Evolutionary conservation across 2,797 vertebrate genomes (phyloP).

Genomic region (Chanos chanos): DNA sequence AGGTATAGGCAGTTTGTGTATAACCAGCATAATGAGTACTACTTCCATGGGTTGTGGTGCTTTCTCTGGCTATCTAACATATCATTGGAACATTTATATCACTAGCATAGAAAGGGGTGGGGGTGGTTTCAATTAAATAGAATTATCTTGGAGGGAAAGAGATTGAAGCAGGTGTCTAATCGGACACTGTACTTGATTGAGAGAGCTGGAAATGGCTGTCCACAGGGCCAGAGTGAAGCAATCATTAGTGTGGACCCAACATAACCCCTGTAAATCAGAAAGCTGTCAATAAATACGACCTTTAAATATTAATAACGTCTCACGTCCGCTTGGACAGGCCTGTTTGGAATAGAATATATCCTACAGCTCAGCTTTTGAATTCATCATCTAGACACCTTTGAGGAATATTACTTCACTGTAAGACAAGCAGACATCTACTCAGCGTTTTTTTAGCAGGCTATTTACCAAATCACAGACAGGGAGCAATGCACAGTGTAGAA

Average conservation of each 20-base stretch:
- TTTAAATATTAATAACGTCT: conserved; percentile 68
- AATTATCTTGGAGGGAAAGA: not conserved
- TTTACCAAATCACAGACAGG: conserved; percentile 26
- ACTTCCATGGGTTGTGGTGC: too few relatives aligned
- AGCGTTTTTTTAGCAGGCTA: conserved; percentile 36
- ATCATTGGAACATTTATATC: not conserved
- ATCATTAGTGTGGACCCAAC: conserved; percentile 66
- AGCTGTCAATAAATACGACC: conserved; percentile 66
- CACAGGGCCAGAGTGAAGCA: conserved; percentile 47
- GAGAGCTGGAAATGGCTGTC: conserved; percentile 39
- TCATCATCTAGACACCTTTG: conserved; percentile 25
- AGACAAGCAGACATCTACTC: conserved; percentile 31
- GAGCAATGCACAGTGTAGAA: not conserved
- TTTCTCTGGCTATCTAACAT: too few relatives aligned
- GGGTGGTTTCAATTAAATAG: not conserved
- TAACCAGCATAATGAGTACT: too few relatives aligned
- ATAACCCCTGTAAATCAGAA: conserved; percentile 70
- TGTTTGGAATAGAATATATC: conserved; percentile 33
- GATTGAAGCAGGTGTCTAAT: conserved; percentile 30
- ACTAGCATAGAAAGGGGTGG: not conserved
- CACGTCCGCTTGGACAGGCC: conserved; percentile 27
- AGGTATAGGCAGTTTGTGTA: too few relatives aligned
- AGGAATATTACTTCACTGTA: conserved; percentile 16
- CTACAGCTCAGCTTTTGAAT: conserved; percentile 18
- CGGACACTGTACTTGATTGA: conserved; percentile 24